Base-by-base conservation (phyloP, 2,888 invertebrate genomes). In the Achlya flavicornis region DNA sequence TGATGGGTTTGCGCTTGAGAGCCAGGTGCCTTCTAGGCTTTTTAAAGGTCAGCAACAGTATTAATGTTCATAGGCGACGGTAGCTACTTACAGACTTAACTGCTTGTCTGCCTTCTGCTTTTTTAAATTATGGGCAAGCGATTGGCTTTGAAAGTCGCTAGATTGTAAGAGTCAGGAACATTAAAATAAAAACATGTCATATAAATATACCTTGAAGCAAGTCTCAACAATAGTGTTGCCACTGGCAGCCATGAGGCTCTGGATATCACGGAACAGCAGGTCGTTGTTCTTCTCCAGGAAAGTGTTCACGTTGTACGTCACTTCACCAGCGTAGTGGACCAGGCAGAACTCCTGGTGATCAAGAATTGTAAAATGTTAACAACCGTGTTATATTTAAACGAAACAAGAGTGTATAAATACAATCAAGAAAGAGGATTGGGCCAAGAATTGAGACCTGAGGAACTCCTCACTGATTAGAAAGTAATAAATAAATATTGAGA, bases 201-300 rank as follows among this genome's bases (percentile, higher is more conserved):
- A 35, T 4, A 35, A 14, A 26, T 33, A 41, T 71, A 92, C 92
- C 88, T 88, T 90, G 73, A 93, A 93, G 79, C 93, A 93, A 32
- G 68, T 76, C n/a, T 81, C 84, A 32, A 90, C 90, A 71, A 93
- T 92, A 63, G 83, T 76, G 82, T 93, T 93, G 0, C 86, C 84
- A 66, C 92, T 91, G 72, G 95, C 94, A 32, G 96, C 95, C 97
- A 98, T 97, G 10, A 97, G 95, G 86, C 97, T 96, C 84, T 98
- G 96, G 41, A 98, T 94, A 90, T 98, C 98, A 62, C 98, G 93
- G 94, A 97, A 98, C 46, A 98, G 91, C 58, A 98, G 92, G 86
- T 98, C 98, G 87, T 98, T 98, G 93, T 98, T 98, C 92, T 98
- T 98, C 86, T 98, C 98, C 66, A 98, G 89, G 91, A 98, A 98